A percentile compares a stretch with the other conserved stretches of the same genome.
These are phyloP conservation scores for Progne subis DNA, from an alignment of 2,113 vertebrate species.

Conservation along the genomic window DNA sequence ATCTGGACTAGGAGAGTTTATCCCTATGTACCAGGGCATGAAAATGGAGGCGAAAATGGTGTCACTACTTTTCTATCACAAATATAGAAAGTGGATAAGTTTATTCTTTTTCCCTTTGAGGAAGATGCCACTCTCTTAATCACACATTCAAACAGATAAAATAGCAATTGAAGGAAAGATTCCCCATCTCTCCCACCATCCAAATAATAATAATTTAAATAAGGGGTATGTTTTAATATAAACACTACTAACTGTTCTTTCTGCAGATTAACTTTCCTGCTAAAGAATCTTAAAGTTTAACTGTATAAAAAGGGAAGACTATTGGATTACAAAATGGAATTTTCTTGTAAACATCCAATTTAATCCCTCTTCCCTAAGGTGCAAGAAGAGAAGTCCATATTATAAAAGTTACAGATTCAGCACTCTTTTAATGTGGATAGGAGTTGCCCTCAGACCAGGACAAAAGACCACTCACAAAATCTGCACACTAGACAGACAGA, in stretches of 20 bases:
- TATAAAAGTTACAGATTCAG: neutral
- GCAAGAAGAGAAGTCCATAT: neutral
- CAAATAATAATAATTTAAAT: neutral
- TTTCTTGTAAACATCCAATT: neutral
- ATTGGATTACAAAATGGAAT: neutral
- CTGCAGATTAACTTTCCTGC: neutral
- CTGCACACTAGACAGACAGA: neutral
- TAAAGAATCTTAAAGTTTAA: neutral
- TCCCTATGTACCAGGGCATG: neutral
- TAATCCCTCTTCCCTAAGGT: neutral
- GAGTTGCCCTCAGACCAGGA: neutral
- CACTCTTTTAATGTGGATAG: neutral
- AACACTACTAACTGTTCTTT: neutral
- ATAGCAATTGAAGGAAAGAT: neutral
- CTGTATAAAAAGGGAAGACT: neutral
- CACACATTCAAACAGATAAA: neutral
- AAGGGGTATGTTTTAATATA: neutral
- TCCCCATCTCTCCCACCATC: rapidly evolving
- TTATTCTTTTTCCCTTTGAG: neutral
- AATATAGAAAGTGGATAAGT: neutral
- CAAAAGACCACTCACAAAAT: neutral
- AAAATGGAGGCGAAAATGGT: neutral
- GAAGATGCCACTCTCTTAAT: neutral
- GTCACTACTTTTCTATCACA: neutral
- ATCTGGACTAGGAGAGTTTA: neutral